Conservation (phyloP, 2,797 vertebrate genomes). For the Scyliorhinus canicula region DNA sequence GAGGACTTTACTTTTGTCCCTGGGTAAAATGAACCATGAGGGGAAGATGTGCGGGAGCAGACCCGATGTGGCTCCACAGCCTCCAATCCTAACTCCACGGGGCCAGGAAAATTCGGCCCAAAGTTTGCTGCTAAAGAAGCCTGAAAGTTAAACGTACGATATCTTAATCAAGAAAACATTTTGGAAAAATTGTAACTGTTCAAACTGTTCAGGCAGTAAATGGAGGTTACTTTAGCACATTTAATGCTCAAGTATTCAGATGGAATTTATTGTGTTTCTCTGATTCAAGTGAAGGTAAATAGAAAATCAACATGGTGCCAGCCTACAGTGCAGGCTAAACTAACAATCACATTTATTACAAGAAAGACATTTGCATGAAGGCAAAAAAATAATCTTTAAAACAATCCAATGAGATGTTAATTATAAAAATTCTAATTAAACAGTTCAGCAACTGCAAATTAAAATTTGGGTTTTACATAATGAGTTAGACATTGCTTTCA, state of each 20-base stretch:
- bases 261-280: background rate
- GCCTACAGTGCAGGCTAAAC: background rate
- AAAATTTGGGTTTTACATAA: background rate
- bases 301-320: background rate
- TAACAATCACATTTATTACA: background rate
- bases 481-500: constrained; percentile 7
- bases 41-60: background rate
- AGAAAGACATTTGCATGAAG: background rate
- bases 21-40: too few relatives aligned
- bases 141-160: background rate
- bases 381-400: background rate
- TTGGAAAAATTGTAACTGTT: background rate
- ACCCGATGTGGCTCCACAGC: background rate
- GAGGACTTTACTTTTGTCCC: too few relatives aligned
- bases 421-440: background rate
- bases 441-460: background rate
- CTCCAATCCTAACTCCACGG: background rate
- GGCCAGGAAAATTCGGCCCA: background rate
- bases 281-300: background rate
- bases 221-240: background rate
- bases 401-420: background rate
- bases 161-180: background rate
- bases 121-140: background rate
- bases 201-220: background rate
- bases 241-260: background rate